These are phyloP conservation scores for Hydrotaea diabolus DNA, from an alignment of 2,888 invertebrate species.

Conservation along the genomic window DNA sequence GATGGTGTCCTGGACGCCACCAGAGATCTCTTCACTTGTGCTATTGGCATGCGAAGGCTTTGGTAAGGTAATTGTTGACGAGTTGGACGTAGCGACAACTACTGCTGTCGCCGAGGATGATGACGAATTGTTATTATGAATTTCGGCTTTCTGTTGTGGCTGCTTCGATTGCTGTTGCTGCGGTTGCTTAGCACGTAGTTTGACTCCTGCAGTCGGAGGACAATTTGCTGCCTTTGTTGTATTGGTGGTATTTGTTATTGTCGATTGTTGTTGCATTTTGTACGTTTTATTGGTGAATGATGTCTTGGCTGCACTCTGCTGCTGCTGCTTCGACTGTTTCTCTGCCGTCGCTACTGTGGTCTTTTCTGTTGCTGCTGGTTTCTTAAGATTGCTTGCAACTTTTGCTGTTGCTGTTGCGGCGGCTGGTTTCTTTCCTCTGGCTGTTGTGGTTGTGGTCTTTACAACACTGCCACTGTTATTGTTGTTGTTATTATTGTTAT, in stretches of 20 bases:
- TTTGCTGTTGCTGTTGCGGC: slow-evolving; percentile 29
- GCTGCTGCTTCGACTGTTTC: slow-evolving; percentile 20
- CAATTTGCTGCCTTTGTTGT: slow-evolving; percentile 63
- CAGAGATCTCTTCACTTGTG: slow-evolving; percentile 77
- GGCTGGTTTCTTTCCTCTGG: neutral
- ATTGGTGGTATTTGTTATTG: slow-evolving; percentile 59
- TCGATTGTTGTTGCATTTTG: slow-evolving; percentile 71
- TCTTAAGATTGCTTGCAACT: slow-evolving; percentile 13
- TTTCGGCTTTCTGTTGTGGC: slow-evolving; percentile 67
- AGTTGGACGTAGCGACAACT: slow-evolving; percentile 47
- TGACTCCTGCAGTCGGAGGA: slow-evolving; percentile 52
- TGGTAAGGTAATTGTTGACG: slow-evolving; percentile 78
- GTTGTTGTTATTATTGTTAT: slow-evolving; percentile 72
- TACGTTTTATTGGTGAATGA: slow-evolving; percentile 66
- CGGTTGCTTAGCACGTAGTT: slow-evolving; percentile 59
- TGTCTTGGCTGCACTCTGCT: slow-evolving; percentile 40
- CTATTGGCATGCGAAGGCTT: slow-evolving; percentile 80
- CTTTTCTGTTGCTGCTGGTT: neutral
- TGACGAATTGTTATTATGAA: slow-evolving; percentile 68
- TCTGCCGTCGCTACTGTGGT: neutral
- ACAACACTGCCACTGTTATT: slow-evolving; percentile 68
- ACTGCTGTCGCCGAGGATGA: slow-evolving; percentile 40
- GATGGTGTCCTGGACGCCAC: slow-evolving; percentile 96
- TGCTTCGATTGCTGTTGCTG: slow-evolving; percentile 55
- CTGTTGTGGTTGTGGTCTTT: slow-evolving; percentile 61